phyloP scores from a whole-genome alignment of 2,888 invertebrate genomes.

The Eurytoma californica region DNA sequence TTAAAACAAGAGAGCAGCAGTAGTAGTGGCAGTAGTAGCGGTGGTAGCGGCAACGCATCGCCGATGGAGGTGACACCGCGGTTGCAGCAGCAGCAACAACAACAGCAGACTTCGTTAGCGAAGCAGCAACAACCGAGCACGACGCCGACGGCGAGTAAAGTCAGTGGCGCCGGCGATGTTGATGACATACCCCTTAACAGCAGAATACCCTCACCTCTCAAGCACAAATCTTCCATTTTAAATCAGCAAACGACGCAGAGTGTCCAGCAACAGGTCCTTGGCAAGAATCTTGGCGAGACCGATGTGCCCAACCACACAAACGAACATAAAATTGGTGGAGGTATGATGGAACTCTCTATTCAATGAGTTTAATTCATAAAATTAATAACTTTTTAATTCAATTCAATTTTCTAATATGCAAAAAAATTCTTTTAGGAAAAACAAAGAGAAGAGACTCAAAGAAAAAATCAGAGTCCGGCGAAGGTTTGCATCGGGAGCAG shows the following conservation, averaged over 20 bases:
- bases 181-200: conserved; percentile 73
- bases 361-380: too few species aligned
- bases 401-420: not conserved
- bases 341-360: conserved; percentile 58
- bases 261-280: conserved; percentile 58
- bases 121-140: conserved; percentile 32
- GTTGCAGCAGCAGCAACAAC: conserved; percentile 17
- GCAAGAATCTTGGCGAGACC: conserved; percentile 64
- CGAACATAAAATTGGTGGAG: conserved; percentile 74
- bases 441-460: conserved; percentile 78
- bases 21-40: conserved; percentile 30
- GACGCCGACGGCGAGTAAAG: conserved; percentile 65
- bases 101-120: conserved; percentile 12
- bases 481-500: conserved; percentile 76
- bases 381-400: not conserved
- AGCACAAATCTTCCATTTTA: conserved; percentile 68
- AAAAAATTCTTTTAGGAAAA: conserved; percentile 66
- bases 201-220: conserved; percentile 72
- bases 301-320: conserved; percentile 71
- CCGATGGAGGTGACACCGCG: conserved; percentile 34
- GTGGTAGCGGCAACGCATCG: conserved; percentile 36
- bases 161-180: conserved; percentile 69
- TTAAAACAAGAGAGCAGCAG: conserved; percentile 67
- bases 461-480: conserved; percentile 78
- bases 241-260: conserved; percentile 64